Conservation (phyloP, 2,888 invertebrate genomes). For the Megalurothrips usitatus region DNA sequence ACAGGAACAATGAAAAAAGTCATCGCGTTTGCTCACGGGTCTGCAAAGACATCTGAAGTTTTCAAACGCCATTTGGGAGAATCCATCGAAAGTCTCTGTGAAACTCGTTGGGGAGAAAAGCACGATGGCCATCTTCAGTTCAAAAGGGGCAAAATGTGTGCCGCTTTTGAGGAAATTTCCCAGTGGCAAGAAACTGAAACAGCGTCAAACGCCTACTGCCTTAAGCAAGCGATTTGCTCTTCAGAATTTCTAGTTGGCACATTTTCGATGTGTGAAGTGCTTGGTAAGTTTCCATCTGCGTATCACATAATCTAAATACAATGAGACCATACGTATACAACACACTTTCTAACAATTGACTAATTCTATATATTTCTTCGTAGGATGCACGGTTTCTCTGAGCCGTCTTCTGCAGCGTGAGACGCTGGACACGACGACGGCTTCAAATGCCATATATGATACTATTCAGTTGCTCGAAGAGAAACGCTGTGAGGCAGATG, state of each 20-base stretch:
- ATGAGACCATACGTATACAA: no score
- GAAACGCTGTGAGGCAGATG: slow-evolving; percentile 39
- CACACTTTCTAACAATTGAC: no score
- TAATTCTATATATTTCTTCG: not conserved
- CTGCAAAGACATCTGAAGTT: slow-evolving; percentile 37
- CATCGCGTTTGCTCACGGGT: slow-evolving; percentile 38
- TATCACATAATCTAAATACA: no score
- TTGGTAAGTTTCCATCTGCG: not conserved
- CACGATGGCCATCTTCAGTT: not conserved
- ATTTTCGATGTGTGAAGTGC: not conserved
- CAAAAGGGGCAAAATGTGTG: not conserved
- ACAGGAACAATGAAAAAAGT: slow-evolving; percentile 39
- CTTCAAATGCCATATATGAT: slow-evolving; percentile 39
- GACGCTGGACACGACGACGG: slow-evolving; percentile 40
- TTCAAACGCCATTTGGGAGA: slow-evolving; percentile 36
- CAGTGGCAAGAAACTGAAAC: not conserved
- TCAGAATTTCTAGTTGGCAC: not conserved
- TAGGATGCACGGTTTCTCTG: slow-evolving; percentile 29
- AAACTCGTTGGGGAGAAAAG: not conserved
- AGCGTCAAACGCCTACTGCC: not conserved
- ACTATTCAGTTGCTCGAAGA: slow-evolving; percentile 37
- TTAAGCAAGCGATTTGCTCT: not conserved
- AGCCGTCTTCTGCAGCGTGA: slow-evolving; percentile 33
- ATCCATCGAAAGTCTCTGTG: not conserved
- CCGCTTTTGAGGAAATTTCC: not conserved